Base-by-base conservation (phyloP, 1,140 invertebrate species). In the Drosophila guanche region DNA sequence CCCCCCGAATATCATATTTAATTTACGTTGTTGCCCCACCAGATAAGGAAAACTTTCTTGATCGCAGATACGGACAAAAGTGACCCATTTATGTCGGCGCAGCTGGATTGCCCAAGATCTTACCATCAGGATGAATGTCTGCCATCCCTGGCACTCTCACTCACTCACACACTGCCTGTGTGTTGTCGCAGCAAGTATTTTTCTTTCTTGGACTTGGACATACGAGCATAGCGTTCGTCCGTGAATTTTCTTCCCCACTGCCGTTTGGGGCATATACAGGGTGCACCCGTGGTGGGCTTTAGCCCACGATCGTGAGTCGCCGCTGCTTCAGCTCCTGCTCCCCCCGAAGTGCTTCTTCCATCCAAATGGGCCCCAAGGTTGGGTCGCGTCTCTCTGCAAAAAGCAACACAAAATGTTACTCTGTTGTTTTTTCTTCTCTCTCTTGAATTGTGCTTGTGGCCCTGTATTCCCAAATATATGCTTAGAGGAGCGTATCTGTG, bases 151-250 rank as follows among this genome's bases (percentile, higher is more conserved):
- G 57, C 33, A 43, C 58, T 65, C 58, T 65, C 57, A 85, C 66
- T 53, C 75, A 20, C 16, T 20, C 16, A 20, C 16, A 1, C 16
- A 20, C 16, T 20, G 16, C 16, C 16, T 20, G 60, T 66, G 62
- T 67, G 81, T 85, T 85, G 81, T 86, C 83, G 81, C 81, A 77
- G 81, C 81, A 86, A 85, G 81, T 88, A 85, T 85, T 85, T 85
- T 84, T 85, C 81, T 81, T 85, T 88, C 81, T 85, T 86, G 81
- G 81, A 85, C 81, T 86, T 85, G 83, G 77, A 86, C 81, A 86
- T 79, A 86, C 16, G 16, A 20, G 16, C 16, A 20, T 74, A 85
- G 77, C 83, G 77, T 73, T 86, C 81, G 81, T 85, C 73, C 81
- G 81, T 86, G 81, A 85, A 85, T 86, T 86, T 86, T 76, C 79